Evolutionary conservation across 1,140 invertebrate species (phyloP).

Genomic region (Lasioglossum baleicum): DNA sequence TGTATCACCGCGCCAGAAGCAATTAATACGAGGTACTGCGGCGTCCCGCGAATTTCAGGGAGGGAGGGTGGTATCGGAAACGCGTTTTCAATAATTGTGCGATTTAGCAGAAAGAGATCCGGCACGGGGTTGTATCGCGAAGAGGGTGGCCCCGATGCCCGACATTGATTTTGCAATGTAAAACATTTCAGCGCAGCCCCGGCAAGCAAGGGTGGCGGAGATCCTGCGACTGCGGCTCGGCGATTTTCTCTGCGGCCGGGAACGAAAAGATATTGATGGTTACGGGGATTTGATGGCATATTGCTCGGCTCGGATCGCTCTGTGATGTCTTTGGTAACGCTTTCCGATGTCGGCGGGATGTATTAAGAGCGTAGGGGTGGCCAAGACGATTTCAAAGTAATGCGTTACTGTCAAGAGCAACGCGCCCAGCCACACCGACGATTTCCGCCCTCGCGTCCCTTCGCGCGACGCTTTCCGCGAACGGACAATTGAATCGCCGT

Average conservation of each 20-base stretch:
- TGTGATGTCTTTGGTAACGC: slow-evolving; percentile 77
- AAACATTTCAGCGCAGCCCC: slow-evolving; percentile 75
- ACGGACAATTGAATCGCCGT: slow-evolving; percentile 20
- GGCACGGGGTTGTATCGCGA: slow-evolving; percentile 18
- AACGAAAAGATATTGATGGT: slow-evolving; percentile 78
- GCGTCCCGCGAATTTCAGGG: slow-evolving; percentile 12
- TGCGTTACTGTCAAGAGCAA: slow-evolving; percentile 64
- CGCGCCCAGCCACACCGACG: neutral
- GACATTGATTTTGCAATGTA: slow-evolving; percentile 80
- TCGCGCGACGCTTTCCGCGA: neutral
- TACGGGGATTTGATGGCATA: slow-evolving; percentile 80
- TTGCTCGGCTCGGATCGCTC: slow-evolving; percentile 77
- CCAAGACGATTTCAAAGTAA: slow-evolving; percentile 67
- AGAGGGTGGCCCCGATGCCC: slow-evolving; percentile 59
- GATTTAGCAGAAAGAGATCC: slow-evolving; percentile 72
- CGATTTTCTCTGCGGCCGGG: slow-evolving; percentile 51
- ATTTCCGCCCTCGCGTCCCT: slow-evolving; percentile 32
- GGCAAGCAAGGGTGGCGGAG: slow-evolving; percentile 18
- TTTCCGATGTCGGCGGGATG: slow-evolving; percentile 69
- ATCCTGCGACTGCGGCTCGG: slow-evolving; percentile 41
- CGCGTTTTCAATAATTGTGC: slow-evolving; percentile 78
- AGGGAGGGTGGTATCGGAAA: slow-evolving; percentile 56
- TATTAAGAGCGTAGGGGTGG: slow-evolving; percentile 43
- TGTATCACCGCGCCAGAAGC: neutral
- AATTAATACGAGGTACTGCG: slow-evolving; percentile 62